Conservation (phyloP, 2,797 vertebrate species). For the Microctenopoma lineatum region DNA sequence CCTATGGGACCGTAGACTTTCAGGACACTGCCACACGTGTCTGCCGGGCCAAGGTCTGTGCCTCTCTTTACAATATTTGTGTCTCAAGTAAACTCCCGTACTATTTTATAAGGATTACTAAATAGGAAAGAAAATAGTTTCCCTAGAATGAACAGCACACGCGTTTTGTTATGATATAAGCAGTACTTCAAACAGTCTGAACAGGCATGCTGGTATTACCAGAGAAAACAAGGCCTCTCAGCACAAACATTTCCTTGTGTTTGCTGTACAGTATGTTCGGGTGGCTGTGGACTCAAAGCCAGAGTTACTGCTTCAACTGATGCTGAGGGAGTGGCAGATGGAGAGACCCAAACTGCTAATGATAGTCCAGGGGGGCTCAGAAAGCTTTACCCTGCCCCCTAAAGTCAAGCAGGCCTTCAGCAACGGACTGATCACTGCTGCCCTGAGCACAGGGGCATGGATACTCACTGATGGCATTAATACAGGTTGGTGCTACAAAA, state of each 20-base stretch:
- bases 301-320: conserved; percentile 90
- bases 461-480: conserved; percentile 96
- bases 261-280: conserved; percentile 88
- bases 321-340: conserved; percentile 97
- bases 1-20: conserved; percentile 94
- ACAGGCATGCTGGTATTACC: conserved; percentile 3
- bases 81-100: background rate
- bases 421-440: conserved; percentile 92
- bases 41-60: conserved; percentile 93
- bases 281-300: conserved; percentile 90
- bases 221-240: conserved; percentile 1
- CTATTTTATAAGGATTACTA: background rate
- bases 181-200: background rate
- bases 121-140: background rate
- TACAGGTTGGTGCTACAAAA: conserved; percentile 79
- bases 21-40: conserved; percentile 90
- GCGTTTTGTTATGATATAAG: conserved; percentile 19
- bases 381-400: conserved; percentile 89
- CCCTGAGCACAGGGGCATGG: conserved; percentile 95
- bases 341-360: conserved; percentile 94
- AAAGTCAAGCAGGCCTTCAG: conserved; percentile 91
- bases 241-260: conserved; percentile 15
- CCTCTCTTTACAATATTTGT: background rate
- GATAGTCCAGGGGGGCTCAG: conserved; percentile 92
- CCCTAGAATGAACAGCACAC: background rate